Evolutionary conservation across 2,797 vertebrate genomes (phyloP), one percentile per base, ranked within the genome.

Genomic region (Cynodonichthys magdalenae): DNA sequence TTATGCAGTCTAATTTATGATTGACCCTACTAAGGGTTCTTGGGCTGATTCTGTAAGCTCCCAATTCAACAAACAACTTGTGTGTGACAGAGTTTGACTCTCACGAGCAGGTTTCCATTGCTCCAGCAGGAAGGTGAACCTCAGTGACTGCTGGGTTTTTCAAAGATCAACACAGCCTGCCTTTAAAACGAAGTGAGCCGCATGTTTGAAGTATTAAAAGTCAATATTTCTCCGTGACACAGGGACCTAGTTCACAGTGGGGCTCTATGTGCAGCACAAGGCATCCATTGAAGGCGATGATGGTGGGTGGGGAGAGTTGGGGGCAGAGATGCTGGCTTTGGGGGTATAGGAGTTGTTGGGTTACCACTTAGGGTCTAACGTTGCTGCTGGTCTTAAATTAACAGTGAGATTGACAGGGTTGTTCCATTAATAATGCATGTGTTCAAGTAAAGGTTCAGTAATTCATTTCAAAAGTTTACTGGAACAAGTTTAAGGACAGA

Each of bases 201-300:
- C 82, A 85, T 82, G 82, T 89, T 88, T 89, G 60, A 89, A 79
- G 84, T 66, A 83, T 88, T 87, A 76, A 86, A 90, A 90, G 86
- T 89, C 89, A 92, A 93, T 90, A 90, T 88, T 90, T 88, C 83
- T 85, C 69, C 53, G 68, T 68, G 58, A 70, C 80, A 77, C 69
- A 11, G 64, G 20, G 57, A n/a, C 19, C 50, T 17, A 71, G 66
- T 59, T 75, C 72, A 91, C 89, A 91, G 86, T 72, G 75, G 60
- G 50, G 69, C 18, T 67, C 78, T 91, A 56, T 90, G 82, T 60
- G 77, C 59, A 0, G 68, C 52, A 91, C 89, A 92, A 91, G 88
- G 79, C 77, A 0, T 7, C 75, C 81, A 87, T 91, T 92, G 85
- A 92, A 51, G 57, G 63, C n/a, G 5, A 64, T 50, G 58, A 63